These are phyloP conservation scores for Morone saxatilis DNA, from an alignment of 2,113 vertebrate species.

Conservation along the genomic window DNA sequence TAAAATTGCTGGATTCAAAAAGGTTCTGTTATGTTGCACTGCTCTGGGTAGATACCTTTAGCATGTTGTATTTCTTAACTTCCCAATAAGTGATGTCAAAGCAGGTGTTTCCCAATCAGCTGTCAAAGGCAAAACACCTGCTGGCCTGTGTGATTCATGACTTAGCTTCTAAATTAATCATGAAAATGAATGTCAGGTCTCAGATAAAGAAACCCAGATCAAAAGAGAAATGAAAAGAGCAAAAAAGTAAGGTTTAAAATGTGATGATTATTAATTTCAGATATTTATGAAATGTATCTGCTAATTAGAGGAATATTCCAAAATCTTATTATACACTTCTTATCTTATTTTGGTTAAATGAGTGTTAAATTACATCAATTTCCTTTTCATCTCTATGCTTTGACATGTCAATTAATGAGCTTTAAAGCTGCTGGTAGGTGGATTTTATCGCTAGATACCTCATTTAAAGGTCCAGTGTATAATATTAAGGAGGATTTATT, in stretches of 20 bases:
- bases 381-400: neutral
- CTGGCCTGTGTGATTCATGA: neutral
- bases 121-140: conserved; percentile 1
- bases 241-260: neutral
- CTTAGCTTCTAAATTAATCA: neutral
- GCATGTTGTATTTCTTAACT: neutral
- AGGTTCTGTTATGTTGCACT: neutral
- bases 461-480: too few species aligned
- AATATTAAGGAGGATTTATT: too few species aligned
- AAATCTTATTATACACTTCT: neutral
- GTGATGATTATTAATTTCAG: neutral
- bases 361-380: too few species aligned
- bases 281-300: neutral
- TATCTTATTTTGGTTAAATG: too few species aligned
- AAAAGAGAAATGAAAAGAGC: neutral
- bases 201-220: neutral
- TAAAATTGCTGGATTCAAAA: neutral
- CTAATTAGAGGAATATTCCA: neutral
- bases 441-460: neutral
- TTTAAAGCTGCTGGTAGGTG: neutral
- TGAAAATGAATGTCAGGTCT: neutral
- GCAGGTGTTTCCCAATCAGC: conserved; percentile 26
- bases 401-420: neutral
- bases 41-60: neutral
- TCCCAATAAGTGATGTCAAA: neutral